Conservation (phyloP, 2,797 vertebrate genomes). For the Sebastolobus altivelis region DNA sequence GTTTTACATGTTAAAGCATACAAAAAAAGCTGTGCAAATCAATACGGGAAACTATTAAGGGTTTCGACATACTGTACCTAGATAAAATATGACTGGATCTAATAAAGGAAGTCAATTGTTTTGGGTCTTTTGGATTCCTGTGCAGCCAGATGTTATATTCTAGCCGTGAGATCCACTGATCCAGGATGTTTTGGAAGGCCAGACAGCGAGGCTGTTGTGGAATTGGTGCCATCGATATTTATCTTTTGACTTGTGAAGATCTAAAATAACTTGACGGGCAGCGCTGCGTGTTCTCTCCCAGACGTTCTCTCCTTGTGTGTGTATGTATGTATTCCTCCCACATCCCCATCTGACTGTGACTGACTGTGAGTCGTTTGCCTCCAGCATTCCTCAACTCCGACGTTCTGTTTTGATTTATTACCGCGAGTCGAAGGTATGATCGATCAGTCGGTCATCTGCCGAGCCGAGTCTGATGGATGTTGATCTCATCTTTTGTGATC, state of each 20-base stretch:
- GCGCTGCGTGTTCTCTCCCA: not conserved
- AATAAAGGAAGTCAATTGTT: not conserved
- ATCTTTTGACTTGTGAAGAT: not conserved
- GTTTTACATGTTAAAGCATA: no score
- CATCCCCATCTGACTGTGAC: not conserved
- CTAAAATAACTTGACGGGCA: not conserved
- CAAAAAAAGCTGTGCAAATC: not conserved
- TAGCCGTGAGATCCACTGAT: not conserved
- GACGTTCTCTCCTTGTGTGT: not conserved
- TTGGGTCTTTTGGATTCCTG: not conserved
- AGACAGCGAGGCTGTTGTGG: not conserved
- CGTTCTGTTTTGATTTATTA: constrained; percentile 10
- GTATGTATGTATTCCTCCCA: constrained; percentile 15
- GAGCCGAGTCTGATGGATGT: not conserved
- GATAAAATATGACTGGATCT: not conserved
- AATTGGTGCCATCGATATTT: not conserved
- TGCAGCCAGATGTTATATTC: not conserved
- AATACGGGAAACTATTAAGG: not conserved
- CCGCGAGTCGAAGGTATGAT: not conserved
- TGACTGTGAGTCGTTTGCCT: constrained; percentile 9
- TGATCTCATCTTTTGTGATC: not conserved
- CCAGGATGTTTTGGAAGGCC: not conserved
- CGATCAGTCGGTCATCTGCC: constrained; percentile 9
- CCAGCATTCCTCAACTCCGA: not conserved
- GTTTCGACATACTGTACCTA: not conserved